Percentiles rank a stretch among this genome's conserved stretches.
Conservation (phyloP, 1,140 invertebrate genomes). For the Aphidius ervi region DNA sequence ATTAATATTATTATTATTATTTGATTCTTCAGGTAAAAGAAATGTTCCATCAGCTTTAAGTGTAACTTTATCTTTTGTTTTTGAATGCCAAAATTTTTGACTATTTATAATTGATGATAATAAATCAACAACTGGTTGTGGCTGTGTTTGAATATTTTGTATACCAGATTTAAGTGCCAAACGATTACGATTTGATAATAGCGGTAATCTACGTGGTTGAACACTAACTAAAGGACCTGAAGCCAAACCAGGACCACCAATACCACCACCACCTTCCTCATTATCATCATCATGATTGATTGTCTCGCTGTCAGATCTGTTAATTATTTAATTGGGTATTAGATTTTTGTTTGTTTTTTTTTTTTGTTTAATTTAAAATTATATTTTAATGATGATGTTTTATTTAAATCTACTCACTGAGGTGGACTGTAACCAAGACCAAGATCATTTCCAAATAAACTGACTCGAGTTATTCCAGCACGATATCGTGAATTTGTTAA, state of each 20-base stretch:
- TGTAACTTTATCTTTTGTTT: constrained; percentile 54
- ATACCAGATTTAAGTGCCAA: constrained; percentile 47
- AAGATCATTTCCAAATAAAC: constrained; percentile 42
- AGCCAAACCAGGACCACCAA: constrained; percentile 14
- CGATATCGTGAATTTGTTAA: constrained; percentile 31
- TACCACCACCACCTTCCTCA: neutral
- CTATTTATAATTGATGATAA: constrained; percentile 70
- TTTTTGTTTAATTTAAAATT: neutral
- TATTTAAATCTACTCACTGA: constrained; percentile 36
- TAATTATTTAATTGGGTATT: constrained; percentile 19
- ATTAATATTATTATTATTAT: constrained; percentile 42
- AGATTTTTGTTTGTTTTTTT: constrained; percentile 10
- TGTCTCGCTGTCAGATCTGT: constrained; percentile 44
- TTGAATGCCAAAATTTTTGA: constrained; percentile 71
- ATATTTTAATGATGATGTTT: constrained; percentile 2
- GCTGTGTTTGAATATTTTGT: neutral
- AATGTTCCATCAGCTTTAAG: constrained; percentile 61
- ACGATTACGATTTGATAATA: constrained; percentile 36
- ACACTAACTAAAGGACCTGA: constrained; percentile 30
- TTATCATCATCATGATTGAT: constrained; percentile 18
- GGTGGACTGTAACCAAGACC: constrained; percentile 45
- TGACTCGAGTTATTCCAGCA: constrained; percentile 43
- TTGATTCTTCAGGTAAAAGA: constrained; percentile 38
- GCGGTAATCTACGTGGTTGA: constrained; percentile 35
- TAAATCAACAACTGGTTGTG: constrained; percentile 52